Evolutionary conservation across 2,113 vertebrate species (phyloP), one percentile per base, ranked within the genome.

Genomic region (Eudyptes chrysolophus): DNA sequence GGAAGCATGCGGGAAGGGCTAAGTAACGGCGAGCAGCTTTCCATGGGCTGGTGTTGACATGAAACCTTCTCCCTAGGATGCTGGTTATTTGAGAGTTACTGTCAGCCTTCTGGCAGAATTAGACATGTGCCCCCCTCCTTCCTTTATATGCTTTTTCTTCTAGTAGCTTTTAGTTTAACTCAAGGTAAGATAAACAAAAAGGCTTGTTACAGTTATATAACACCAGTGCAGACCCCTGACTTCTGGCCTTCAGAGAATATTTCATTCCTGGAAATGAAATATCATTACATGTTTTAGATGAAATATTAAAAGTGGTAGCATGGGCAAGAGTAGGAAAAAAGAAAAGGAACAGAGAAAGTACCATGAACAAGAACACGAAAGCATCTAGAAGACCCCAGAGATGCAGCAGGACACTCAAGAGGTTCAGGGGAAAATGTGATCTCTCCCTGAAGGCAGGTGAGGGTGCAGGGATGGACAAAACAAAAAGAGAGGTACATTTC

Each of bases 391-490:
- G 34, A 78, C 13, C 13, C 7, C 49, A 87, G 72, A 62, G 57
- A 44, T 25, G 42, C 32, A 77, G 16, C 27, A 65, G 34, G 19
- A 61, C 49, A 48, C 20, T 69, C 2, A 0, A 21, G 32, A 76
- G 3, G 9, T 78, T 76, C 34, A 79, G 71, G 42, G 21, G 15
- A 75, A 90, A 75, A 58, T 7, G 3, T 49, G 22, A 25, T 49
- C 11, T 77, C 46, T 58, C 25, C 58, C 24, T 77, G 40, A 84
- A 84, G 21, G 40, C 40, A 89, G 18, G 11, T 52, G 68, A 65
- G 36, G 6, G 4, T 51, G 13, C 80, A 89, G 29, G 16, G 32
- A 30, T 16, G 12, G 9, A 58, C 0, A 0, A 44, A 85, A 86
- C 10, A 92, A 44, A 82, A 54, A 68, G 11, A 48, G 4, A 40